Evolutionary conservation across 2,888 invertebrate species (phyloP).

Genomic region (Leistus spinibarbis): DNA sequence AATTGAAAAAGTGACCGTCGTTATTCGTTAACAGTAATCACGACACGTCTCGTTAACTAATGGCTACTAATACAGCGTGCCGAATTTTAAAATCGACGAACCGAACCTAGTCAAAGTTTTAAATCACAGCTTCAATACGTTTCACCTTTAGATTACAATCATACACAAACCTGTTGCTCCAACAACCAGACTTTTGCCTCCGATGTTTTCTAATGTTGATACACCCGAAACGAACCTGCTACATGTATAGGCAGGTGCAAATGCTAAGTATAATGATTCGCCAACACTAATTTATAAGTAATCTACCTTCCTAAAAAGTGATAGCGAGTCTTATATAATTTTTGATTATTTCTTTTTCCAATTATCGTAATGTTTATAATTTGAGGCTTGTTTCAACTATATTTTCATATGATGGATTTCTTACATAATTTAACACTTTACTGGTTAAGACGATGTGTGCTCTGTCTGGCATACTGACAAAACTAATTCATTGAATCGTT

Average conservation of each 20-base stretch:
- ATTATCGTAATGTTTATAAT: no score
- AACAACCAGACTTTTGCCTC: neutral
- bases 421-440: no score
- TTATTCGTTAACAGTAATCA: neutral
- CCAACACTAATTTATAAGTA: constrained; percentile 18
- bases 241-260: constrained; percentile 15
- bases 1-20: constrained; percentile 2
- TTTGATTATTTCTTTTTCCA: no score
- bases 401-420: no score
- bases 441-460: no score
- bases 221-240: neutral
- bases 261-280: constrained; percentile 24
- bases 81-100: constrained; percentile 22
- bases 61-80: constrained; percentile 24
- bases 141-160: neutral
- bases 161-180: neutral
- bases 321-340: no score
- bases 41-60: constrained; percentile 20
- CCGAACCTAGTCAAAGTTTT: neutral
- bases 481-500: no score
- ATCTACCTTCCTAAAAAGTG: constrained; percentile 14
- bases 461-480: no score
- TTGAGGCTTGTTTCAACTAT: no score
- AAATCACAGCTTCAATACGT: neutral
- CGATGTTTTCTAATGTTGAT: constrained; percentile 7